phyloP scores from a whole-genome alignment of 1,140 invertebrate genomes.

The Temnothorax longispinosus region DNA sequence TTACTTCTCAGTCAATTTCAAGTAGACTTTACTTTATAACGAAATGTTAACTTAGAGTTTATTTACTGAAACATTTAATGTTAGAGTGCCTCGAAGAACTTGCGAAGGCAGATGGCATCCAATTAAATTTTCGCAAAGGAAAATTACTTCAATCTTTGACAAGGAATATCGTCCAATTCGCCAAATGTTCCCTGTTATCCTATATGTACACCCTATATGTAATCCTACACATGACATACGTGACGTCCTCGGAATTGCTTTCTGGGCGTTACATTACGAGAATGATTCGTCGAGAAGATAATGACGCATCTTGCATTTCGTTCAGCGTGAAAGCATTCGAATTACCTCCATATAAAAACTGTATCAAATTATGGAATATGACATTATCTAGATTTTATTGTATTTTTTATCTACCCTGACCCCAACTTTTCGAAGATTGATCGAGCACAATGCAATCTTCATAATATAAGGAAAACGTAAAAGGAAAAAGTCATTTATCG shows the following conservation, averaged over 20 bases:
- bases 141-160: constrained; percentile 12
- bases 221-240: constrained; percentile 29
- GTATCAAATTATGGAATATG: constrained; percentile 23
- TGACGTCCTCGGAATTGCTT: constrained; percentile 41
- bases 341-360: constrained; percentile 26
- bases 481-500: not conserved
- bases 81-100: not conserved
- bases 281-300: constrained; percentile 50
- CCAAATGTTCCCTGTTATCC: constrained; percentile 25
- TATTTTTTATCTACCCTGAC: not conserved
- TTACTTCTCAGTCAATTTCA: not conserved
- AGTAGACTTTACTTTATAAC: not conserved
- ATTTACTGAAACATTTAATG: not conserved
- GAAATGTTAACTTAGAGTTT: constrained; percentile 18
- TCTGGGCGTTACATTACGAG: constrained; percentile 47
- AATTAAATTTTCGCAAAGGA: constrained; percentile 1
- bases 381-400: constrained; percentile 52
- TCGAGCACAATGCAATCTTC: not conserved
- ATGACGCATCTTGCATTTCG: constrained; percentile 41
- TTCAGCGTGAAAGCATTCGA: constrained; percentile 23
- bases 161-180: not conserved
- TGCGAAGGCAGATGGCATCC: not conserved
- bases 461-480: not conserved
- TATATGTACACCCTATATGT: constrained; percentile 42
- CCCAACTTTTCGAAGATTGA: not conserved